Evolutionary conservation across 2,797 vertebrate species (phyloP), one percentile per base, ranked within the genome.

Genomic region (Fringilla coelebs): DNA sequence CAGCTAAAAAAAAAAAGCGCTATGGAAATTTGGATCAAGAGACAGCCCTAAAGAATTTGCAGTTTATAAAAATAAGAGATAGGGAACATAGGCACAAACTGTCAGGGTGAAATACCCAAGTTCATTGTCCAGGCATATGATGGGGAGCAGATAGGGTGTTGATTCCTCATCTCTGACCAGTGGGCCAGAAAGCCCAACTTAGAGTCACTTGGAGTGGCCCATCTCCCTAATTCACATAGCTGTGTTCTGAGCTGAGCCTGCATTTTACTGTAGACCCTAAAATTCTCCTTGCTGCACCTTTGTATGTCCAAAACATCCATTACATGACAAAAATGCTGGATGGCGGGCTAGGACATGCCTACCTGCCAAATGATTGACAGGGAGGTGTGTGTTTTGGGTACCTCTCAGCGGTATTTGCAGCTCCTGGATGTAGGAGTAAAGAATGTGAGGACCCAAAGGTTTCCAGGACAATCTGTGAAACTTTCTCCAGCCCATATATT

Each of bases 161-260:
- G 32, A 62, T 61, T 78, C 49, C 17, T 41, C 1, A 1, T 46
- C 11, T 86, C 38, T 58, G 72, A 58, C 20, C 17, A 41, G 11
- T 40, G 16, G 22, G 10, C 60, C 57, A 74, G 45, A 29, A 81
- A 76, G 11, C 32, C 40, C 6, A 25, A 9, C 1, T 72, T 61
- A 41, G 1, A 65, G 31, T 29, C 34, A 25, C 17, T 51, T 7
- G 3, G 28, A 57, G 10, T 18, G 26, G 16, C 14, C 31, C 43
- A 0, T 15, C 34, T 87, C 36, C n/a, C 22, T 63, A 83, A 66
- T 41, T 65, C 19, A 15, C 2, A 7, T 3, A 81, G 11, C 10
- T 1, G 1, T 29, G 17, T 24, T 26, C n/a, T 17, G 6, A 72
- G 8, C 4, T 1, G 1, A 48, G 48, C 5, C 13, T 80, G 17